Base-by-base conservation (phyloP, 2,797 vertebrate genomes). In the Karalla daura region DNA sequence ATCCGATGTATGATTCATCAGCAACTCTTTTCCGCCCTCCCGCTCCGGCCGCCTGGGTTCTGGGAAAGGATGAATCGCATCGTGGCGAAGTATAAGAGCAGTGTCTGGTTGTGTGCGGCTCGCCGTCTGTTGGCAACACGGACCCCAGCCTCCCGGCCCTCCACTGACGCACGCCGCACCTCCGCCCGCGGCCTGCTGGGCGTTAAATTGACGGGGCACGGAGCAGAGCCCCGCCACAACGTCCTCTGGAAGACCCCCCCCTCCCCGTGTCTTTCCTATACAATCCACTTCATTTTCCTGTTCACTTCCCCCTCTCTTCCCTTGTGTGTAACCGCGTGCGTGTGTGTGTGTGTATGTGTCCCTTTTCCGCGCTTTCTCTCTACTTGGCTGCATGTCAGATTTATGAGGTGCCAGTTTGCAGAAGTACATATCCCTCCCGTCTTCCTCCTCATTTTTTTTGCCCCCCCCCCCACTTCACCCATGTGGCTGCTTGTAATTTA, bases 151-250 rank as follows among this genome's bases (percentile, higher is more conserved):
- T 58, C 21, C 25, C 72, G 80, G 76, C 68, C 60, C 60, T 67
- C 56, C 59, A 50, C 54, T 83, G 85, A 85, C 30, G 60, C 75
- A 84, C 81, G 78, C 81, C 44, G 77, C 79, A 59, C 63, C 76
- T 68, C 72, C 74, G 76, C 83, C 74, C 90, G 89, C 21, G 66
- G 69, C 92, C 86, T 55, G 78, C 23, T 43, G 87, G 92, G 94
- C 87, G 63, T 95, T 94, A 95, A 95, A 95, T 95, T 93, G 87
- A 91, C 37, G 89, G 80, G 54, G 83, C 54, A 63, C 2, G 28
- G 78, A 85, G 39, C 20, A 61, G 45, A 81, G 70, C 73, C 55
- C 85, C 30, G 64, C 83, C 63, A 65, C 76, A 75, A 54, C 63
- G 73, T 86, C 73, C 68, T 68, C 64, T 56, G 50, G 35, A 79